Base-by-base conservation (phyloP, 1,140 invertebrate genomes). In the Euglossa dilemma region DNA sequence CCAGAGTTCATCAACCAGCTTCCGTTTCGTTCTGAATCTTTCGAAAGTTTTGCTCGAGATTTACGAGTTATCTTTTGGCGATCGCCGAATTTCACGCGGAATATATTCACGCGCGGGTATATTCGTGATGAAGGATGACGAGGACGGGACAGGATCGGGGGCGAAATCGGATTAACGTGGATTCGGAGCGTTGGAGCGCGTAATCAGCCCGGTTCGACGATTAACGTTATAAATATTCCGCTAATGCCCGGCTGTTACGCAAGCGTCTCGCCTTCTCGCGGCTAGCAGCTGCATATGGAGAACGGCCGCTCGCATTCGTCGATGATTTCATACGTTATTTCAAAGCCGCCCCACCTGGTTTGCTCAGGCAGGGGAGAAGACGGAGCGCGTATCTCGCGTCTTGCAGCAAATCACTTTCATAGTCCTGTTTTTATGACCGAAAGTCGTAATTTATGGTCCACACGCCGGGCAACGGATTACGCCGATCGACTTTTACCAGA, bases 371-470 rank as follows among this genome's bases (percentile, higher is more conserved):
- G n/a, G 54, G 66, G 45, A 54, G 43, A 28, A 80, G 54, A 76
- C 18, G 54, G 56, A 28, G 63, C 52, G 70, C 7, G 61, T 61
- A 83, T 88, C 63, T 73, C 54, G 75, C 67, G 77, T 88, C 83
- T 73, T 72, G 67, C 77, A 83, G 88, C 88, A 90, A 91, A 90
- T 91, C 90, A 90, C 88, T 91, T 90, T 91, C 89, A 89, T 89
- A 90, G 86, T 86, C 76, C 71, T 70, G 88, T 90, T 91, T 91
- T 91, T 91, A 91, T 81, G 90, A 80, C 85, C 85, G 88, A 89
- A 87, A 89, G 89, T 90, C 84, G 64, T 87, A 89, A 89, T 90
- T 90, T 90, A 89, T 84, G 73, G 79, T 77, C 71, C 71, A 59
- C 76, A 66, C 83, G 7, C 50, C 79, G 74, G 66, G 78, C 79